Evolutionary conservation across 2,888 invertebrate genomes (phyloP).

Genomic region (Dryococelus australis): DNA sequence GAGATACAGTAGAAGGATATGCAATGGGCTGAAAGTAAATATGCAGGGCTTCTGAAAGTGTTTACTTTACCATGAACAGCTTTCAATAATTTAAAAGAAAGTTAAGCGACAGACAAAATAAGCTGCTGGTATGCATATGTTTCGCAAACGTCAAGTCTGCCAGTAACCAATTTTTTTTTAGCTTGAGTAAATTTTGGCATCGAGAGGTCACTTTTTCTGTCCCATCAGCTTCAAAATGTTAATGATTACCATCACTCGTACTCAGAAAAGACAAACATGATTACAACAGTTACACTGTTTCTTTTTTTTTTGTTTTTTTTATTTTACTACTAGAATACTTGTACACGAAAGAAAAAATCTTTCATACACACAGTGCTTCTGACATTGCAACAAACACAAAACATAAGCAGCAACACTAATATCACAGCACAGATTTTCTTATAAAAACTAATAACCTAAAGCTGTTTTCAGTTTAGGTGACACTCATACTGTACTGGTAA

Average conservation of each 20-base stretch:
- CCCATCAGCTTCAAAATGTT: too few species aligned
- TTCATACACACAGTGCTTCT: constrained; percentile 16
- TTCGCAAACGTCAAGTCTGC: too few species aligned
- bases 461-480: constrained; percentile 13
- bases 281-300: constrained; percentile 13
- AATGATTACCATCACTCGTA: background rate
- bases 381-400: constrained; percentile 5
- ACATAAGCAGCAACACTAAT: constrained; percentile 42
- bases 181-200: too few species aligned
- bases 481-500: constrained; percentile 19
- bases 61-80: too few species aligned
- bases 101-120: too few species aligned
- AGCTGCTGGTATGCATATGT: too few species aligned
- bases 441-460: constrained; percentile 33
- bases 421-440: constrained; percentile 45
- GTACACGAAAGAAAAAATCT: constrained; percentile 16
- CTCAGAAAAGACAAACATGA: background rate
- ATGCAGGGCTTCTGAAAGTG: too few species aligned
- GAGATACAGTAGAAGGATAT: too few species aligned
- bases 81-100: too few species aligned
- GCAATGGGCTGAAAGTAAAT: too few species aligned
- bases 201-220: too few species aligned
- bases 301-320: background rate
- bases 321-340: constrained; percentile 26
- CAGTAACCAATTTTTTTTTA: too few species aligned